Evolutionary conservation across 2,113 vertebrate genomes (phyloP).

Genomic region (Apistogramma diplotaenia): DNA sequence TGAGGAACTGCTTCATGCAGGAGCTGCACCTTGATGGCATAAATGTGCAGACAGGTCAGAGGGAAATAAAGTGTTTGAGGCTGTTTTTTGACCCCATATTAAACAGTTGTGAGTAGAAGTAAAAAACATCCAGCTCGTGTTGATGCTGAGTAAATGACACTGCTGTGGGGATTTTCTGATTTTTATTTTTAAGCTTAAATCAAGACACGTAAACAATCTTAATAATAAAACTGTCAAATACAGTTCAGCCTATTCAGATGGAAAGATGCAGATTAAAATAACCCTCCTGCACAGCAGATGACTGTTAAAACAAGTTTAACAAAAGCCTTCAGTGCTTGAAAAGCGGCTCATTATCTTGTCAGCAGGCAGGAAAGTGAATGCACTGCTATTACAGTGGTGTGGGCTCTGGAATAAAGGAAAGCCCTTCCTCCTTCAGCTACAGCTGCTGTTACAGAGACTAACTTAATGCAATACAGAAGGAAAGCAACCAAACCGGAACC

Average conservation of each 20-base stretch:
- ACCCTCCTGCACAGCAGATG: slow-evolving; percentile 6
- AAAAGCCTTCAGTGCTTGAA: slow-evolving; percentile 36
- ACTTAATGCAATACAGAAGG: neutral
- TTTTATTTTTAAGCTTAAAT: neutral
- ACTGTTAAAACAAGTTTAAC: slow-evolving; percentile 22
- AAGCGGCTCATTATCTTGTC: slow-evolving; percentile 59
- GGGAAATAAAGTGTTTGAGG: neutral
- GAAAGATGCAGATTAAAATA: neutral
- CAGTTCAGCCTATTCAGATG: neutral
- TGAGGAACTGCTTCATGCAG: neutral
- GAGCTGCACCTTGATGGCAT: neutral
- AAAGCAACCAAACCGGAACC: neutral
- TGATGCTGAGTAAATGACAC: neutral
- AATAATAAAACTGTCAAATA: neutral
- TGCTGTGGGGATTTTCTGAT: neutral
- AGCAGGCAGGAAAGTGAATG: neutral
- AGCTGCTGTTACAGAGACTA: neutral
- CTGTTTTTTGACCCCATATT: neutral
- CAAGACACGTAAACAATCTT: neutral
- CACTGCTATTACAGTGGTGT: neutral
- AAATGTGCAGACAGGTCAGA: neutral
- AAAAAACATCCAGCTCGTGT: neutral
- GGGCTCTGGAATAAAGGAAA: slow-evolving; percentile 1
- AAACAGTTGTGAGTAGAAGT: neutral
- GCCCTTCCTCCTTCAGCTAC: neutral